Evolutionary conservation across 2,888 invertebrate species (phyloP), one percentile per base, ranked within the genome.

Genomic region (Caenorhabditis angaria): DNA sequence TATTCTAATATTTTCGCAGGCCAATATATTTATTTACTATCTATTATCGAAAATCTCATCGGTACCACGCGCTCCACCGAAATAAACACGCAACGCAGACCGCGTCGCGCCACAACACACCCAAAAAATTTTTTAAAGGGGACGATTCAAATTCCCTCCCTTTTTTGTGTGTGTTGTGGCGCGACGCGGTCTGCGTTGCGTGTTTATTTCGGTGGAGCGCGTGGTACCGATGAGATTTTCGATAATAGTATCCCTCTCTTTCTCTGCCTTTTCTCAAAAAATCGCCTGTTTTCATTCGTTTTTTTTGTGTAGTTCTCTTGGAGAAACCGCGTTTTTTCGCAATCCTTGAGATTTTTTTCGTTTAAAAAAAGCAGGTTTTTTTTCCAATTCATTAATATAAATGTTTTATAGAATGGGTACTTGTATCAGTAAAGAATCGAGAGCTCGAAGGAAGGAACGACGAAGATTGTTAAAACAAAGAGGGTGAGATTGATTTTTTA

Each of bases 351-450:
- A 51, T 48, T 18, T 35, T 14, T 35, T 35, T 10, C 8, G 35
- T 6, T 6, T 10, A 6, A 35, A 35, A 35, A 35, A 35, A 35
- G 4, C 48, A 4, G 18, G 32, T 32, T 32, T 48, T 51, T 51
- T 51, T 24, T 24, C 25, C 51, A 18, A 28, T 18, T 5, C 18
- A 53, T 53, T 29, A 35, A 53, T 14, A 18, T 29, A 20, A 54
- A 53, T 29, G 4, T 50, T 29, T 75, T 78, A 18, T 70, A 78
- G 78, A 64, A 93, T 93, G 93, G 93, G 93, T 88, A 90, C 91
- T 88, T 93, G 93, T 89, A 91, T 92, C 88, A 92, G 93, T 88
- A 93, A 91, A 92, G 85, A 91, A 91, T 65, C 71, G 63, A 58
- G 70, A 48, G 67, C 65, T 4, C 61, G 68, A 25, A 22, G 68